Base-by-base conservation (phyloP, 2,888 invertebrate genomes). In the Isotomurus palustris region DNA sequence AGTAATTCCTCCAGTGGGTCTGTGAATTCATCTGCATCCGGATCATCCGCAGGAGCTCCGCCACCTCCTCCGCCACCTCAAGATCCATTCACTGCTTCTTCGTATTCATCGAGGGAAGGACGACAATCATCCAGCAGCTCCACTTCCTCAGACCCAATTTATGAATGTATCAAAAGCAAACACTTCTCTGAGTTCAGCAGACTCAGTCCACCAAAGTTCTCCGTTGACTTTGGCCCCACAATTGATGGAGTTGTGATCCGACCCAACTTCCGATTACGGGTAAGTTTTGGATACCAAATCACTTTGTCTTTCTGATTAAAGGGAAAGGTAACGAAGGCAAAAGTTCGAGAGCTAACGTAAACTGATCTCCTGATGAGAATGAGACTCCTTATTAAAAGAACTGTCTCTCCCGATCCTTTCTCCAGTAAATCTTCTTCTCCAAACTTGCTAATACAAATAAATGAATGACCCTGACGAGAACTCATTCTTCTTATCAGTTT, bases 211-310 rank as follows among this genome's bases (percentile, higher is more conserved):
- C 71, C 71, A 43, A 69, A 68, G 51, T 69, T 71, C 52, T 55
- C 64, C 28, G 61, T 60, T 14, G 67, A 67, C 44, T 69, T 69
- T 59, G 71, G 67, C 2, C 69, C 71, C 8, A 69, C 67, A 44
- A 64, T 69, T 43, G 71, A 69, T 53, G 69, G 69, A 28, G 62
- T 71, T 40, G 69, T 70, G 54, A 69, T 69, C 59, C 68, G 66
- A 51, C 60, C 69, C 14, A 66, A 68, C 59, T 68, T 64, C 51
- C 53, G 68, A 56, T 67, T 70, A 59, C 38, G 64, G 52, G 12
- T 29, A 27, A 17, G 3, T 32, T 32, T 10, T n/a, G n/a, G n/a
- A n/a, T n/a, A n/a, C n/a, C n/a, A n/a, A n/a, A n/a, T 8, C 8
- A 32, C 8, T 32, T n/a, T n/a, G n/a, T n/a, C n/a, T n/a, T n/a